Percentiles rank a stretch among this genome's conserved stretches.
These are phyloP conservation scores for Drosophila subquinaria DNA, from an alignment of 2,888 invertebrate genomes.

Conservation along the genomic window DNA sequence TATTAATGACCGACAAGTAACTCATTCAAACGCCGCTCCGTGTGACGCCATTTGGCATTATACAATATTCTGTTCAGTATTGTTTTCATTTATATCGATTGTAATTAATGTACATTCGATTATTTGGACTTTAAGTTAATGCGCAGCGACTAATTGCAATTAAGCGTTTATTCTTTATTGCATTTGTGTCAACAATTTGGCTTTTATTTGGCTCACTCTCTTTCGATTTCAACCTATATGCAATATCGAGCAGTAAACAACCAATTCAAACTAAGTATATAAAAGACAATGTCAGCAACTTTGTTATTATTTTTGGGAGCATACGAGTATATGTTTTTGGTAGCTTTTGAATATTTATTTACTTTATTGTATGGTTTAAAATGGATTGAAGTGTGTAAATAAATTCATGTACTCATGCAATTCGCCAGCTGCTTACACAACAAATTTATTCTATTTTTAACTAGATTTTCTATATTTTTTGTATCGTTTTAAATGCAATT, in stretches of 20 bases:
- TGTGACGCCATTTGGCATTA: constrained; percentile 19
- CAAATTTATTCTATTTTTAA: constrained; percentile 9
- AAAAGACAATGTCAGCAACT: constrained; percentile 13
- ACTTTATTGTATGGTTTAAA: constrained; percentile 43
- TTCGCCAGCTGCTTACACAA: constrained; percentile 20
- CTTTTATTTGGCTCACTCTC: constrained; percentile 32
- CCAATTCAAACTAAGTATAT: constrained; percentile 6
- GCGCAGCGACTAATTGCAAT: constrained; percentile 71
- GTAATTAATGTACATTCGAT: constrained; percentile 50
- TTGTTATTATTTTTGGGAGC: constrained; percentile 25
- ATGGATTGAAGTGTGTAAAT: constrained; percentile 62
- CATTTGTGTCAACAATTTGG: constrained; percentile 43
- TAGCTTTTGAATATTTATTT: background rate
- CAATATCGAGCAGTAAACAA: constrained; percentile 16
- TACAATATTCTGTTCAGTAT: background rate
- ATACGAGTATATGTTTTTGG: background rate
- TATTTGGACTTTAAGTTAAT: constrained; percentile 53
- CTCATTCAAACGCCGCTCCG: constrained; percentile 30
- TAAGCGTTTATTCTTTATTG: constrained; percentile 53
- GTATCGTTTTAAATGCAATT: constrained; percentile 72
- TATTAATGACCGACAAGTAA: constrained; percentile 49
- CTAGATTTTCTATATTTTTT: constrained; percentile 28
- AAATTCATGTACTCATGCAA: constrained; percentile 48
- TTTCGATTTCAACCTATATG: constrained; percentile 26
- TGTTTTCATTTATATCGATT: constrained; percentile 30